Base-by-base conservation (phyloP, 1,140 invertebrate genomes). In the Leptestheria dahalacensis region DNA sequence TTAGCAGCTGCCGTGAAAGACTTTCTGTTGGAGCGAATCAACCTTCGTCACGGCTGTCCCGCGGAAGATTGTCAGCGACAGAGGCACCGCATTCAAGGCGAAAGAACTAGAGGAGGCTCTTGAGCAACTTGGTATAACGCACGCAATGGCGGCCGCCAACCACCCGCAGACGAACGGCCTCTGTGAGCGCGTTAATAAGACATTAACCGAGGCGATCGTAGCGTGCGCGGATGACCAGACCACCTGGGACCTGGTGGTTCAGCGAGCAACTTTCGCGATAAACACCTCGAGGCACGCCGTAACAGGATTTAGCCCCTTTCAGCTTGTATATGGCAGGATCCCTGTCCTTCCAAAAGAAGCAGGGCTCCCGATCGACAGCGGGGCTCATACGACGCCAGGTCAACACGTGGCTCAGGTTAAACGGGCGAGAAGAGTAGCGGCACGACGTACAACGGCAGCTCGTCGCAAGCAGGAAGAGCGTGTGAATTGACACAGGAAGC, bases 261-360 rank as follows among this genome's bases (percentile, higher is more conserved):
- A 58, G 21, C 60, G 63, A 2, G 29, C 67, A 20, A 25, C 67
- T 12, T 67, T 70, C 60, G 66, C 69, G 0, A 68, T 68, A 48
- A 56, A 65, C 60, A 56, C 61, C 4, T 59, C 62, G 2, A 59
- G 24, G 24, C 75, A 77, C 56, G 61, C 61, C 46, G 64, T 67
- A 0, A 76, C 71, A 0, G 64, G 67, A 15, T 72, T 65, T 60
- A 63, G 69, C 6, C 71, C 74, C 1, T 71, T 72, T 53, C 70
- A 74, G 66, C 25, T 77, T 3, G 15, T 77, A 11, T 74, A 73
- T 53, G 73, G 74, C 3, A 62, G 63, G 47, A 68, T 71, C 61
- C 66, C 72, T 9, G 20, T 46, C 1, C 11, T 62, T 25, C 58
- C 61, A 2, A 24, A 59, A 11, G 58, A 59, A 59, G 12, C 46